These are phyloP conservation scores for Andrena trimmerana DNA, from an alignment of 2,888 invertebrate genomes.

Conservation along the genomic window DNA sequence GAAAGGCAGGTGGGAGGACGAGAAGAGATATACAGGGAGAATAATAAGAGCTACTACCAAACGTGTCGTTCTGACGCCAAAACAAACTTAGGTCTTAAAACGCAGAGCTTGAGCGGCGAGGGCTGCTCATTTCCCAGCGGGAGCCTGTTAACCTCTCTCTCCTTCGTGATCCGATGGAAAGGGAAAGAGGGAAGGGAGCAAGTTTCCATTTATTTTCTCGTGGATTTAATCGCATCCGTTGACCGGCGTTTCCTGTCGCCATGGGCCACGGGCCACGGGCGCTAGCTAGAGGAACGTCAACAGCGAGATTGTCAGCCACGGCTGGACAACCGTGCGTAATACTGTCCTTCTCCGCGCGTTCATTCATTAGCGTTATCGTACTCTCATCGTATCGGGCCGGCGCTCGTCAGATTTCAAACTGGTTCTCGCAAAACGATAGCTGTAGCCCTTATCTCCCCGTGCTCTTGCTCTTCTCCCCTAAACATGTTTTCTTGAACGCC, in stretches of 20 bases:
- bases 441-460: not conserved
- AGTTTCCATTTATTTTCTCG: conserved; percentile 63
- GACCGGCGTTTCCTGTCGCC: conserved; percentile 68
- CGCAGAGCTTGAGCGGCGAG: not conserved
- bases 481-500: no score
- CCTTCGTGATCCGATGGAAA: conserved; percentile 3
- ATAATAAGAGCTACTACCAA: no score
- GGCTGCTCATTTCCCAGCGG: conserved; percentile 12
- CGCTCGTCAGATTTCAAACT: conserved; percentile 17
- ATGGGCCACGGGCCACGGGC: conserved; percentile 40
- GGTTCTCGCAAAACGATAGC: not conserved
- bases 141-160: not conserved
- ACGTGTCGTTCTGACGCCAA: no score
- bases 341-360: conserved; percentile 2
- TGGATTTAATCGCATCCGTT: conserved; percentile 71
- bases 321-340: not conserved
- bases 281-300: conserved; percentile 28
- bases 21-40: conserved; percentile 20
- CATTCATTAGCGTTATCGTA: conserved; percentile 24
- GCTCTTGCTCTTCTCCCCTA: no score
- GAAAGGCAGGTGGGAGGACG: conserved; percentile 12
- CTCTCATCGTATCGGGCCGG: conserved; percentile 12
- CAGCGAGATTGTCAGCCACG: conserved; percentile 29
- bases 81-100: no score
- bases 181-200: conserved; percentile 8